These are phyloP conservation scores for Semicossyphus pulcher DNA, from an alignment of 2,113 vertebrate species.

Conservation along the genomic window DNA sequence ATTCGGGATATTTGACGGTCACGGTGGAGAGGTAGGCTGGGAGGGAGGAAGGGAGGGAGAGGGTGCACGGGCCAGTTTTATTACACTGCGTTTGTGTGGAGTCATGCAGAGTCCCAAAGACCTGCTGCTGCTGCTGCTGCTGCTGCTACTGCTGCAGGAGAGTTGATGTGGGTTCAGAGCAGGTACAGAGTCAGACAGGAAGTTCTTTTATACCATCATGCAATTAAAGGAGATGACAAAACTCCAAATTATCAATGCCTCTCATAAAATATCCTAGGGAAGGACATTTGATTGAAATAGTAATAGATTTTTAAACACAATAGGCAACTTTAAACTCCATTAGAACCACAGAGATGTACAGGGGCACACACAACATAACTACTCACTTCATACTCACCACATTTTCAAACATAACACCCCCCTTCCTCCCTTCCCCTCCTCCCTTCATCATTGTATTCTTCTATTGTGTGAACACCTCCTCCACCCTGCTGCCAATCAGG, in stretches of 20 bases:
- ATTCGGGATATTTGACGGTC: constrained; percentile 98
- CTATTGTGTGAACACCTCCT: constrained; percentile 53
- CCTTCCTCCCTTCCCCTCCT: no score
- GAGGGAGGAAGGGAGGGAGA: background rate
- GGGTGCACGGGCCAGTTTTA: background rate
- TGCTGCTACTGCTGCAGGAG: no score
- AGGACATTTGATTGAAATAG: no score
- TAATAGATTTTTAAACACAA: no score
- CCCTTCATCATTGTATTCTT: constrained; percentile 25
- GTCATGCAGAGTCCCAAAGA: background rate
- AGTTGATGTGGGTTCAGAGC: no score
- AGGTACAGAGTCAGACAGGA: no score
- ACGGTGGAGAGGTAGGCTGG: constrained; percentile 94
- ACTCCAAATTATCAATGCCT: background rate
- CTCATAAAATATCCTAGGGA: no score
- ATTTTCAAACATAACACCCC: constrained; percentile 19
- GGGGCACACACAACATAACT: no score
- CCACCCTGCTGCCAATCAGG: constrained; percentile 30
- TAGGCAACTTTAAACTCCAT: no score
- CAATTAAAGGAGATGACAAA: background rate
- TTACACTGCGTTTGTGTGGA: background rate
- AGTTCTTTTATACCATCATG: no score
- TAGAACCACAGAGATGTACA: background rate
- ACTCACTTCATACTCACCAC: background rate
- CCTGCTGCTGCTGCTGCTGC: constrained; percentile 21